Evolutionary conservation across 92 coral and sea anemone species (phyloP).

Genomic region (Palythoa grandis): DNA sequence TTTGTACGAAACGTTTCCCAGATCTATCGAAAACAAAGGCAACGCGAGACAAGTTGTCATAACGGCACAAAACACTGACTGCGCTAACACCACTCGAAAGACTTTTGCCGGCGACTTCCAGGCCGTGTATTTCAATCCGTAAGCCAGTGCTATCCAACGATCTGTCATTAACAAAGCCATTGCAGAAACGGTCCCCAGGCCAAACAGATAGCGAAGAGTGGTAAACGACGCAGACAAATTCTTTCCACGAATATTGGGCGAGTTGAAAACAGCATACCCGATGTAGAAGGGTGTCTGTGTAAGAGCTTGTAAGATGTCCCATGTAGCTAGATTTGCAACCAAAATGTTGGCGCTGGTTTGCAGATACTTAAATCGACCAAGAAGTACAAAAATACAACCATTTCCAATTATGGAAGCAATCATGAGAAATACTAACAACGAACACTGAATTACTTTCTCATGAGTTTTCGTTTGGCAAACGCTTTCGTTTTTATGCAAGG

Average conservation of each 20-base stretch:
- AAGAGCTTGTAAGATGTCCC: slow-evolving; percentile 44
- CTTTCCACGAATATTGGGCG: slow-evolving; percentile 39
- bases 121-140: slow-evolving; percentile 48
- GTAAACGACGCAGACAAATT: slow-evolving; percentile 24
- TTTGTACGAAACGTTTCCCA: slow-evolving; percentile 11
- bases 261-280: slow-evolving; percentile 37
- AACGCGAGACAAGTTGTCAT: neutral
- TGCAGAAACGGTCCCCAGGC: slow-evolving; percentile 43
- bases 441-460: slow-evolving; percentile 33
- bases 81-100: slow-evolving; percentile 3
- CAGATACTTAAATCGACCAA: slow-evolving; percentile 47
- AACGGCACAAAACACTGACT: neutral
- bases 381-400: slow-evolving; percentile 38
- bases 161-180: slow-evolving; percentile 49
- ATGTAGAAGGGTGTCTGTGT: slow-evolving; percentile 45
- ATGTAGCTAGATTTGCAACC: slow-evolving; percentile 51
- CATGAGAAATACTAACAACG: slow-evolving; percentile 12
- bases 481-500: neutral
- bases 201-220: slow-evolving; percentile 29
- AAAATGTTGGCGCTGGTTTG: slow-evolving; percentile 58
- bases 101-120: slow-evolving; percentile 46
- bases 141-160: slow-evolving; percentile 50
- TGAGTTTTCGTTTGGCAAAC: neutral
- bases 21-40: slow-evolving; percentile 14
- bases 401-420: slow-evolving; percentile 46